Evolutionary conservation across 2,888 invertebrate species (phyloP).

Genomic region (Parnassius orleans): DNA sequence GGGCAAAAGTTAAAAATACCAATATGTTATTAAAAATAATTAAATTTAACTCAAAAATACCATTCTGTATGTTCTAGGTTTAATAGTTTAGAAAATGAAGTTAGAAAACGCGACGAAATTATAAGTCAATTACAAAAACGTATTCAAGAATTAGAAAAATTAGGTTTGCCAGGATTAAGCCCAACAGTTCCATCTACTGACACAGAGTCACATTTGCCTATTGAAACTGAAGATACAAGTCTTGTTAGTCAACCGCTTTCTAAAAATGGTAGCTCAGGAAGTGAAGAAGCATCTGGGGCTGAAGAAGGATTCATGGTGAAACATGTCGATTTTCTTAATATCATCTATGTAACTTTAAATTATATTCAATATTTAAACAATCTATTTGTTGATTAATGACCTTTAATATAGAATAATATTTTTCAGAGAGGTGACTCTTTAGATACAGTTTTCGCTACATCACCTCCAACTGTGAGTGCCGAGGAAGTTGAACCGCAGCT

Average conservation of each 20-base stretch:
- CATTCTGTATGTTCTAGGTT: conserved; percentile 71
- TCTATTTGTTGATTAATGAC: not conserved
- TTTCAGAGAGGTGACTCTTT: conserved; percentile 85
- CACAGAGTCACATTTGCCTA: conserved; percentile 12
- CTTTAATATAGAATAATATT: conserved; percentile 12
- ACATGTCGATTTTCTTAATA: not conserved
- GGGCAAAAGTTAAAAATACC: not conserved
- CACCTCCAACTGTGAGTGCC: conserved; percentile 73
- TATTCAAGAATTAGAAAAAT: conserved; percentile 84
- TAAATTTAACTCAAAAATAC: no score
- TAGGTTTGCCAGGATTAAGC: conserved; percentile 48
- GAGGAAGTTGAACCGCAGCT: conserved; percentile 51
- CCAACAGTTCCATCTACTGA: conserved; percentile 31
- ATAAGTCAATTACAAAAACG: conserved; percentile 88
- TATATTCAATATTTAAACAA: no score
- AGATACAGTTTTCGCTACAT: conserved; percentile 84
- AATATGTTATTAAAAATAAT: no score
- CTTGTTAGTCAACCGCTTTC: conserved; percentile 34
- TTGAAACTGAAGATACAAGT: conserved; percentile 32
- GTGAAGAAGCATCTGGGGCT: conserved; percentile 66
- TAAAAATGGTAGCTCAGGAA: conserved; percentile 69
- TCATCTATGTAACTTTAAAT: no score
- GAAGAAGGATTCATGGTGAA: conserved; percentile 75
- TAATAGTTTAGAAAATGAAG: conserved; percentile 88
- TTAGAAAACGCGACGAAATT: conserved; percentile 89